Evolutionary conservation across 2,113 vertebrate genomes (phyloP).

Genomic region (Monarcha castaneiventris): DNA sequence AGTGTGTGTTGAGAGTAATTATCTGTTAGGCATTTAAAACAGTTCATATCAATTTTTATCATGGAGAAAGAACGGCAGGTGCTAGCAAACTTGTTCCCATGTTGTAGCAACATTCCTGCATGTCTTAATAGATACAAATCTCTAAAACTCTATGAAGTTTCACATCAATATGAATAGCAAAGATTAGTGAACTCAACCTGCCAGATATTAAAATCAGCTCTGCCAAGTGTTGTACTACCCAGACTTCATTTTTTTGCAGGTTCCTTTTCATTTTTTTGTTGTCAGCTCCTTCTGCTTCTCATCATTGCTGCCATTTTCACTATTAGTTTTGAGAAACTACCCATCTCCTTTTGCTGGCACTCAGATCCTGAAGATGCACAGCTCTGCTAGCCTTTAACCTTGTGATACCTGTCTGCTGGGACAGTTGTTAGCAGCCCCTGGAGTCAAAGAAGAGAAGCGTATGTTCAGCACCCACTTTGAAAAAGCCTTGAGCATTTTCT

Average conservation of each 20-base stretch:
- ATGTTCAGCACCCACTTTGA: conserved; percentile 68
- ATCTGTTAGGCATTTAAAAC: conserved; percentile 70
- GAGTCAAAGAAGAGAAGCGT: conserved; percentile 67
- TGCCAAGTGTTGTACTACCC: conserved; percentile 44
- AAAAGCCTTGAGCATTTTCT: conserved; percentile 75
- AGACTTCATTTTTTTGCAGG: conserved; percentile 29
- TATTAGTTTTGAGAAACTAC: conserved; percentile 51
- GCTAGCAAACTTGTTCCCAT: conserved; percentile 75
- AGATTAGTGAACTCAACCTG: conserved; percentile 64
- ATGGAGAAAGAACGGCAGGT: conserved; percentile 64
- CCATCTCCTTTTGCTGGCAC: not conserved
- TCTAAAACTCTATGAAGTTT: conserved; percentile 67
- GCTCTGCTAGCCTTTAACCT: conserved; percentile 61
- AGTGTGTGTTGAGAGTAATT: conserved; percentile 66
- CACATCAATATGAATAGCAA: conserved; percentile 63
- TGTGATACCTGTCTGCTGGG: conserved; percentile 50
- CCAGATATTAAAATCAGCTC: conserved; percentile 69
- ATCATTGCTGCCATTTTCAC: conserved; percentile 25
- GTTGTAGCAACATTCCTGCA: conserved; percentile 58
- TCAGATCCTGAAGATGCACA: conserved; percentile 26
- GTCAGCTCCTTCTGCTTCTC: conserved; percentile 31
- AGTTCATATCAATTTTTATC: conserved; percentile 73
- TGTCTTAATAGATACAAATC: conserved; percentile 67
- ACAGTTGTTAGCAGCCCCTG: conserved; percentile 70
- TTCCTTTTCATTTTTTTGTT: conserved; percentile 36